Base-by-base conservation (phyloP, 2,888 invertebrate species). In the Trachelus stipa region DNA sequence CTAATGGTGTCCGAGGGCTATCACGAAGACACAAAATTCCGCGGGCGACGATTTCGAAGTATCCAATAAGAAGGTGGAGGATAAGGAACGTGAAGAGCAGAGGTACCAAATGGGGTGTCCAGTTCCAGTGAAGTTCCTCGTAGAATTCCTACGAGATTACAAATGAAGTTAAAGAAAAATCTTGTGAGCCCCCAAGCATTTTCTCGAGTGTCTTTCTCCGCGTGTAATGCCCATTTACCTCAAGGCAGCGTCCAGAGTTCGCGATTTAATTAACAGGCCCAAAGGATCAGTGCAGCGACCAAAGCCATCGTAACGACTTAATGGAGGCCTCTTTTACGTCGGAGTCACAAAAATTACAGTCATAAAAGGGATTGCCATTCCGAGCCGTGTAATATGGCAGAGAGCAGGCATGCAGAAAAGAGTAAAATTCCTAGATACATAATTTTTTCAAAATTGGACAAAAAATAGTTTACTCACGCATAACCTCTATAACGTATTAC, bases 1-100 rank as follows among this genome's bases (percentile, higher is more conserved):
- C 82, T 85, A 87, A 87, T 85, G 82, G 83, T 83, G 81, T 78
- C 85, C 82, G 77, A 79, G 79, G 86, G 86, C 84, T 79, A 85
- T 87, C 87, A 85, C 86, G 86, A 84, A 79, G 75, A 81, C 77
- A 75, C 37, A 74, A 77, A 80, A 37, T 78, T 35, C 79, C 34
- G 78, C 76, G 77, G 77, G 78, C 74, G 78, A 79, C 81, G 80
- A 75, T 76, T 76, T 71, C 71, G 71, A 71, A 71, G 71, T 34
- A 34, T 23, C 71, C 71, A 71, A 71, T 71, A 34, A 34, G 31
- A 71, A 71, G 31, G 34, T 12, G 12, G 71, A 71, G 71, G 34
- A 31, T 35, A 56, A 56, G 68, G 37, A 71, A n/a, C 69, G 68
- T 12, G 11, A 71, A 75, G 74, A 77, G 74, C 33, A 74, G 75